These are phyloP conservation scores for Scolopax mira DNA, from an alignment of 2,113 vertebrate species.

Conservation along the genomic window DNA sequence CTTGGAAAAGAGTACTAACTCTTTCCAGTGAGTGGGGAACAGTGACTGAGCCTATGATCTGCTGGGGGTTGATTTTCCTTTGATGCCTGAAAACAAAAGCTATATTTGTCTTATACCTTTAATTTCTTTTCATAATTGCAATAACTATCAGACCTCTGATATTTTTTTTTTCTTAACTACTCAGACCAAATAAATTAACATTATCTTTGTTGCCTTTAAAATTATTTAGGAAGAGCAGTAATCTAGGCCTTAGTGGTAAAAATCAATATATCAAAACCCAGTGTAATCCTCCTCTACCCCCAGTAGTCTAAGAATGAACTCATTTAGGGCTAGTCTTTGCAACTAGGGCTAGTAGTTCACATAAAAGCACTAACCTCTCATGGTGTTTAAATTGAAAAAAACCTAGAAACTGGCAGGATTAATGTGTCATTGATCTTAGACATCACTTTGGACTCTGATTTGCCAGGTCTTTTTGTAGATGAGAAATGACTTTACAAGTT, in stretches of 20 bases:
- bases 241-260: background rate
- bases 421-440: background rate
- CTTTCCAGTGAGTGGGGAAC: background rate
- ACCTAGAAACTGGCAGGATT: background rate
- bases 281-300: rapidly evolving
- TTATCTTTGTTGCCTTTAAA: background rate
- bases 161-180: background rate
- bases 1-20: background rate
- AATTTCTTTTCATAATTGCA: background rate
- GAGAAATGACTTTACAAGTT: background rate
- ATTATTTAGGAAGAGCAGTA: background rate
- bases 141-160: background rate
- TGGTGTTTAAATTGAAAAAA: background rate
- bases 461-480: background rate
- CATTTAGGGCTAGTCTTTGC: background rate
- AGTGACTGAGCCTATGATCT: background rate
- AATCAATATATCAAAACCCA: background rate
- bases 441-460: background rate
- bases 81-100: background rate
- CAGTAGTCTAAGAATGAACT: background rate
- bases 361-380: background rate
- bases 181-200: background rate
- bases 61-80: background rate
- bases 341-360: background rate
- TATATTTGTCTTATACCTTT: background rate